Evolutionary conservation across 2,113 vertebrate species (phyloP).

Genomic region (Gallinago paraguaiae): DNA sequence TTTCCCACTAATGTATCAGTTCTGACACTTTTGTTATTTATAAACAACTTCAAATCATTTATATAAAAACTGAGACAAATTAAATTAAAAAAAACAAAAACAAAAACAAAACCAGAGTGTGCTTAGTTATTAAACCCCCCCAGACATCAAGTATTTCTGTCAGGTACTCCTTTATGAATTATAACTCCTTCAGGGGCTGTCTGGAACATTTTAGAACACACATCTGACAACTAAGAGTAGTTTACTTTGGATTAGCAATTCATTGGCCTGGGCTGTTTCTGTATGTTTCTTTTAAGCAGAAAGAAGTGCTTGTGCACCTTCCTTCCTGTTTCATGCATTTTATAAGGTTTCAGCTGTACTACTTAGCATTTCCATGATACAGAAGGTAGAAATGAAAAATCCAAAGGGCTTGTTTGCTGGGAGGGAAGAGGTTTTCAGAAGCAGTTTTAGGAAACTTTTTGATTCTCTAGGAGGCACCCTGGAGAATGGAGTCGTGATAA

Average conservation of each 20-base stretch:
- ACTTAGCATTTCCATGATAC: background rate
- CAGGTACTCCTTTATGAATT: background rate
- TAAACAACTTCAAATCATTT: background rate
- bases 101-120: background rate
- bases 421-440: background rate
- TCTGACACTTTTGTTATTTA: background rate
- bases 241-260: conserved; percentile 14
- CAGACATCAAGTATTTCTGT: background rate
- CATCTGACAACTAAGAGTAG: background rate
- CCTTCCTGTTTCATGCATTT: background rate
- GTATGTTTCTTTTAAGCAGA: background rate
- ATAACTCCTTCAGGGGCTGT: background rate
- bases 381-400: background rate
- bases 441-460: background rate
- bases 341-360: background rate
- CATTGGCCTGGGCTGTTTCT: background rate
- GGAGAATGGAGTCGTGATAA: background rate
- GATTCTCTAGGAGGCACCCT: background rate
- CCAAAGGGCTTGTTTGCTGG: background rate
- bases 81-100: background rate
- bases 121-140: background rate
- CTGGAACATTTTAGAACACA: background rate
- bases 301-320: background rate
- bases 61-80: background rate
- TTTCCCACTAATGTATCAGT: background rate